Evolutionary conservation across 1,140 invertebrate genomes (phyloP).

Genomic region (Eufriesea mexicana): DNA sequence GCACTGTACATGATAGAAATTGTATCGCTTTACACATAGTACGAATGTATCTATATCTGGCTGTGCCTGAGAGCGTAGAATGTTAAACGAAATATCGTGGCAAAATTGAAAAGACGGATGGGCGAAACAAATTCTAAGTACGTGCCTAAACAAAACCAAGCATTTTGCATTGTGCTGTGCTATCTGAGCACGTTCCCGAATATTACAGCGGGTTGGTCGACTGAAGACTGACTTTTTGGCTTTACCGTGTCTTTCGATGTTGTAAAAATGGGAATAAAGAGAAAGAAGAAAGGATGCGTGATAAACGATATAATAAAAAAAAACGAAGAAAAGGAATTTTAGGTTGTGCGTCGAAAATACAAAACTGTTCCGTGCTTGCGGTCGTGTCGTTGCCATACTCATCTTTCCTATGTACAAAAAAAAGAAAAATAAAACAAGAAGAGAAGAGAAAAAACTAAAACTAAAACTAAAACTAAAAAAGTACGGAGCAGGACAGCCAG

Average conservation of each 20-base stretch:
- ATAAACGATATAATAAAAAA: not conserved
- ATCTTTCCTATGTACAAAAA: not conserved
- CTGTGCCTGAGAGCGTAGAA: conserved; percentile 30
- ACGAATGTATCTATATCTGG: conserved; percentile 35
- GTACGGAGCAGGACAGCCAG: not conserved
- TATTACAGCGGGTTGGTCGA: conserved; percentile 40
- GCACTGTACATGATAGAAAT: conserved; percentile 36
- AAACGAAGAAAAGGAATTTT: conserved; percentile 4
- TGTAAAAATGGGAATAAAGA: conserved; percentile 11
- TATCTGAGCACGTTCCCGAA: conserved; percentile 48
- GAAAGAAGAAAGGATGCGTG: not conserved
- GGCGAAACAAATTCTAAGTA: conserved; percentile 58
- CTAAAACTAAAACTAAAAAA: not conserved
- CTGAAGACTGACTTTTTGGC: conserved; percentile 63
- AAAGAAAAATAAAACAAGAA: not conserved
- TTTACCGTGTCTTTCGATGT: conserved; percentile 59
- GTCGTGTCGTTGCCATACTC: not conserved
- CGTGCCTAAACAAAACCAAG: conserved; percentile 57
- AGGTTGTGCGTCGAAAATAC: conserved; percentile 2
- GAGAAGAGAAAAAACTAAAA: too few relatives aligned
- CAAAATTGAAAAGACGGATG: not conserved
- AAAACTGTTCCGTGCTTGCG: not conserved
- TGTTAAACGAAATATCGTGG: not conserved
- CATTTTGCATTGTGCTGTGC: conserved; percentile 49
- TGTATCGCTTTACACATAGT: conserved; percentile 43